Base-by-base conservation (phyloP, 2,888 invertebrate genomes). In the Malacosoma neustria region DNA sequence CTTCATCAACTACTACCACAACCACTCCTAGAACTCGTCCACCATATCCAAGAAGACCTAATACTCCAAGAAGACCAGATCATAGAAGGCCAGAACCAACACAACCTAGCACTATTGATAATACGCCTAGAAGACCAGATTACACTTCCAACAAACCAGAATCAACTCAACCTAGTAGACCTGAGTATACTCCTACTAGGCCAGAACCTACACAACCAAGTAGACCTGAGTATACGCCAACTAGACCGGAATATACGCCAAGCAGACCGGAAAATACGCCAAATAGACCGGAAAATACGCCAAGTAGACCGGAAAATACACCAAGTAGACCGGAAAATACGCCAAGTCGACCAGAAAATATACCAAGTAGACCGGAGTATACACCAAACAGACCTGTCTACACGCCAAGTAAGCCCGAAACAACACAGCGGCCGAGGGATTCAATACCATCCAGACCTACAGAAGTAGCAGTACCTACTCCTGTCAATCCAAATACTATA, bases 391-490 rank as follows among this genome's bases (percentile, higher is more conserved):
- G 45, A 41, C 46, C 51, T 3, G 45, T 3, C 35, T 35, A 39
- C 9, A 41, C 46, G 35, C 43, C 51, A 34, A 46, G 43, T 37
- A 46, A 43, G 36, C 49, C 56, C 33, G 37, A 33, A 31, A 32
- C 37, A n/a, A 32, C 34, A 22, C n/a, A 34, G 34, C 33, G 38
- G 13, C 43, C 44, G 45, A 50, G 49, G 5, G 4, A 14, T 3
- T 22, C 35, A 14, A 14, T 31, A 11, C 34, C 39, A 1, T 13
- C 12, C 3, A 33, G 35, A 29, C 41, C 43, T 11, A 33, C 32
- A 2, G 57, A 53, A 49, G 57, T 60, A 1, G 43, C 53, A 3
- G 47, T 54, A 1, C 50, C 54, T 5, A 35, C 49, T 22, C 57
- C 69, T 5, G 51, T 22, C 13, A 33, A 36, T 14, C 36, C 39